These are phyloP conservation scores for Mesorhabditis belari DNA, from an alignment of 2,888 invertebrate species.

Conservation along the genomic window DNA sequence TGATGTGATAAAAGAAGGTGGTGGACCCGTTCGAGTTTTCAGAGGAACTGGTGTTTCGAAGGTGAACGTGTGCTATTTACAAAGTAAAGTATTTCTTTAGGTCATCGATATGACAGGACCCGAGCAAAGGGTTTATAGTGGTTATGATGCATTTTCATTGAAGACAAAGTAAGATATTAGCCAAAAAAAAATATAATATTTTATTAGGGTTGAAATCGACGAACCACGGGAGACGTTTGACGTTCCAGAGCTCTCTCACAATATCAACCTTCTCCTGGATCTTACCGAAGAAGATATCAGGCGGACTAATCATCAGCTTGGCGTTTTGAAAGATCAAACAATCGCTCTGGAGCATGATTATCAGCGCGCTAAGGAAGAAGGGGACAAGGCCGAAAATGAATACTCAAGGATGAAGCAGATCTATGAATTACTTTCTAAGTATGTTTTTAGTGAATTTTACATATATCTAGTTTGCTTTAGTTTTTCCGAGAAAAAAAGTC, in stretches of 20 bases:
- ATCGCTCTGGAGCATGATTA: not conserved
- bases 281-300: constrained; percentile 92
- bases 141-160: constrained; percentile 49
- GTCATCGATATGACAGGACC: constrained; percentile 99
- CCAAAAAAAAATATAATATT: constrained; percentile 1
- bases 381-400: not conserved
- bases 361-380: not conserved
- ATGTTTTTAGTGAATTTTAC: not conserved
- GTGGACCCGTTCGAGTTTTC: constrained; percentile 3
- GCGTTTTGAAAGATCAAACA: constrained; percentile 62
- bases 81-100: constrained; percentile 15
- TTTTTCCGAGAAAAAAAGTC: constrained; percentile 15
- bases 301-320: constrained; percentile 71
- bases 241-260: constrained; percentile 83
- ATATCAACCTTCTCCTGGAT: constrained; percentile 80
- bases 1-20: constrained; percentile 55
- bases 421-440: not conserved
- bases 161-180: constrained; percentile 21
- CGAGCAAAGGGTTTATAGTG: constrained; percentile 71
- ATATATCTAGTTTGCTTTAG: too few species aligned
- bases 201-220: constrained; percentile 32
- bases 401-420: not conserved
- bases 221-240: constrained; percentile 57
- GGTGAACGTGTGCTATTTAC: not conserved
- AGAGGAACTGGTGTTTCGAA: not conserved